These are phyloP conservation scores for Torymus tubicola DNA, from an alignment of 2,888 invertebrate genomes.

Conservation along the genomic window DNA sequence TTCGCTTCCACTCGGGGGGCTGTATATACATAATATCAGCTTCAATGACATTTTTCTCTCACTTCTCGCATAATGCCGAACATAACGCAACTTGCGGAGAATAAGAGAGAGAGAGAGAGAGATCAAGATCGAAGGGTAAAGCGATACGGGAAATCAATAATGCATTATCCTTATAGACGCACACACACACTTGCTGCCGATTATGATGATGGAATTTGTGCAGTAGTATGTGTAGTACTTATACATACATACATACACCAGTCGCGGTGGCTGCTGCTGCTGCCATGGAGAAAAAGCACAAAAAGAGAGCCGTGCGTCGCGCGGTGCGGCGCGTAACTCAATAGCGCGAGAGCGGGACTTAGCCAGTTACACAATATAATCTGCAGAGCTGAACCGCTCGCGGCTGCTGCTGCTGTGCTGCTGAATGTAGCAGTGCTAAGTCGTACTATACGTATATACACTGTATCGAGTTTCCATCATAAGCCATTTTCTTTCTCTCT, in stretches of 20 bases:
- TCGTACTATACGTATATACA: conserved; percentile 1
- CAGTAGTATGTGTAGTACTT: conserved; percentile 15
- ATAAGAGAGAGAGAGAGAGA: no score
- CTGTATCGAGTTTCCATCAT: conserved; percentile 43
- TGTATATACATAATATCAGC: no score
- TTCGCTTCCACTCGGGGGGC: not conserved
- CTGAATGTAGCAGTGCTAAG: not conserved
- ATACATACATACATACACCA: not conserved
- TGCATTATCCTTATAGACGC: conserved; percentile 8
- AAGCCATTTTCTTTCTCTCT: not conserved
- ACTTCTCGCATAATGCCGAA: not conserved
- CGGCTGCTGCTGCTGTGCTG: not conserved
- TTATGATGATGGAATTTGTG: conserved; percentile 36
- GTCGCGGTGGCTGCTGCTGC: not conserved
- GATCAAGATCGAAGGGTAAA: conserved; percentile 2
- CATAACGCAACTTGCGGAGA: no score
- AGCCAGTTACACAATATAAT: conserved; percentile 51
- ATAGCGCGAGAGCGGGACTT: conserved; percentile 24
- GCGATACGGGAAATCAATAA: conserved; percentile 44
- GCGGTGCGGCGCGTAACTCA: conserved; percentile 34
- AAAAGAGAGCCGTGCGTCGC: conserved; percentile 20
- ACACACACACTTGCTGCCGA: no score
- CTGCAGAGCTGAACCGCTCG: conserved; percentile 7
- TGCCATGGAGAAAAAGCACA: conserved; percentile 21
- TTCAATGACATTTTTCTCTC: conserved; percentile 3